These are phyloP conservation scores for Anniella stebbinsi DNA, from an alignment of 2,797 vertebrate genomes.

Conservation along the genomic window DNA sequence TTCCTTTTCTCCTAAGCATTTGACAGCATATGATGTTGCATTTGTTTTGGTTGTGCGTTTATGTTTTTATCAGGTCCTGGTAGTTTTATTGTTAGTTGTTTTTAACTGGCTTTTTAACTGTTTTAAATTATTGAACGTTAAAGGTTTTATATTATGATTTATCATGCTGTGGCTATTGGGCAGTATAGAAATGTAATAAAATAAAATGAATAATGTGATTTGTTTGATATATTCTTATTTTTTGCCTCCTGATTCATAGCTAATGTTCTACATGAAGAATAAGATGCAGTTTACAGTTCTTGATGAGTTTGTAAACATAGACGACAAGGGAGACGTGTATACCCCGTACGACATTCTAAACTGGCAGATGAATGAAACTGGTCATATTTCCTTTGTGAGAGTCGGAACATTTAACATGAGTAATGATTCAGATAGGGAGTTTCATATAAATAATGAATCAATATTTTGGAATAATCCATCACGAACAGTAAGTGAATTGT, in stretches of 20 bases:
- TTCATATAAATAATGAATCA: conserved; percentile 79
- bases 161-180: no score
- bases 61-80: no score
- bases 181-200: no score
- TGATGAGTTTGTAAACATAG: conserved; percentile 80
- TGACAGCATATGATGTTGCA: no score
- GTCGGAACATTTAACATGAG: conserved; percentile 81
- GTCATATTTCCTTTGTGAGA: conserved; percentile 77
- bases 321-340: conserved; percentile 78
- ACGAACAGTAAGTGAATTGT: conserved; percentile 74
- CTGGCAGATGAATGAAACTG: conserved; percentile 81
- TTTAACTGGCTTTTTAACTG: background rate
- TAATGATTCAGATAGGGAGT: conserved; percentile 48
- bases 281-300: conserved; percentile 76
- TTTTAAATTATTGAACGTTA: no score
- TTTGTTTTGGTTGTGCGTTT: no score
- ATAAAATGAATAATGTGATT: background rate
- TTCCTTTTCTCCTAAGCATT: no score
- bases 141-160: no score
- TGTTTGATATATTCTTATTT: background rate
- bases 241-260: conserved; percentile 68
- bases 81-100: background rate
- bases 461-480: conserved; percentile 85
- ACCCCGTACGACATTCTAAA: conserved; percentile 88
- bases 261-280: conserved; percentile 88